phyloP scores from a whole-genome alignment of 1,140 invertebrate genomes.

The Cryptotermes secundus region DNA sequence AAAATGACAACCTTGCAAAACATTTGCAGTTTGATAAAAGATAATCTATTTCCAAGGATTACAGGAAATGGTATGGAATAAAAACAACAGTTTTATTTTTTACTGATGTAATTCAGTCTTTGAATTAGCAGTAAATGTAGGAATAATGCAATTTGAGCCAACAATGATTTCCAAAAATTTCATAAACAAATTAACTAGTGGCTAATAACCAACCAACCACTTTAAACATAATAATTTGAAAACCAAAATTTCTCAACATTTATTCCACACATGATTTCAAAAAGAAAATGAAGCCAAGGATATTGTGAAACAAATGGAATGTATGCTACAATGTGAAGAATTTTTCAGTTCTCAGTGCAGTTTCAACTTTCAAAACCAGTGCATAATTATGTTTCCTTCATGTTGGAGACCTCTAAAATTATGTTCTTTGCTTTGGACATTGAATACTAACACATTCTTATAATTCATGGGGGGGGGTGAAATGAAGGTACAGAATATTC shows the following conservation, averaged over 20 bases:
- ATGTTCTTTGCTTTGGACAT: not conserved
- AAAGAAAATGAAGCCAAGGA: no score
- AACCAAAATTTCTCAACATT: not conserved
- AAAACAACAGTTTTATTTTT: not conserved
- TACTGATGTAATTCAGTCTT: constrained; percentile 16
- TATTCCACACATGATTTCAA: not conserved
- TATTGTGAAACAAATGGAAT: not conserved
- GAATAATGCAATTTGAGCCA: not conserved
- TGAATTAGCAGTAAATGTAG: constrained; percentile 9
- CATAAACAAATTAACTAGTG: not conserved
- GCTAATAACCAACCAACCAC: not conserved
- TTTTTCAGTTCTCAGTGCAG: not conserved
- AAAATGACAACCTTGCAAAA: no score
- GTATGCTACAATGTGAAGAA: not conserved
- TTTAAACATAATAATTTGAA: not conserved
- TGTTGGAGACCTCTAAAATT: not conserved
- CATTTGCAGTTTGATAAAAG: no score
- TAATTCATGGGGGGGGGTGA: not conserved
- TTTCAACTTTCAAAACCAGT: not conserved
- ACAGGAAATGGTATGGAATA: not conserved
- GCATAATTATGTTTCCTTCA: not conserved
- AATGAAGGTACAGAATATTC: not conserved
- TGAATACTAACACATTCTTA: not conserved
- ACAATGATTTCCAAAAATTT: no score
- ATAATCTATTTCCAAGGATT: no score